Base-by-base conservation (phyloP, 1,140 invertebrate species). In the Leptopilina boulardi region DNA sequence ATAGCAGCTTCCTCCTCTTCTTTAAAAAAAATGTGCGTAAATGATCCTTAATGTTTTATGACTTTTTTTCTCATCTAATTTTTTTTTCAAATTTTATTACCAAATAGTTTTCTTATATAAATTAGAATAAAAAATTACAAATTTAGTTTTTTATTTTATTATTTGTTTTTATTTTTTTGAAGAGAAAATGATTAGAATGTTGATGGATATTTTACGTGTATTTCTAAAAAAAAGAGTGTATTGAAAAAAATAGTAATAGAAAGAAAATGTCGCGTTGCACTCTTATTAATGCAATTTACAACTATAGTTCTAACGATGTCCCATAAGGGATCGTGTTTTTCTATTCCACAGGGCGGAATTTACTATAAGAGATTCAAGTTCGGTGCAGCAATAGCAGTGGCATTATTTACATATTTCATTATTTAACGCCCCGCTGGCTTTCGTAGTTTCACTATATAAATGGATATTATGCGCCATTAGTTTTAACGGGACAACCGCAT, bases 351-450 rank as follows among this genome's bases (percentile, higher is more conserved):
- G 38, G 77, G 56, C 81, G 77, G 78, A 81, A 83, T 83, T 83
- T 83, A 81, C 80, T 80, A 9, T 38, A 38, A 44, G 74, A 66
- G 59, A 30, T 66, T 34, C 59, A 66, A 66, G 76, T 76, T 78
- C 74, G 74, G 76, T 72, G 66, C 76, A 73, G 71, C 71, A 74
- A 41, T 71, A 47, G 44, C 72, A 70, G 77, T 77, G 77, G 79
- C 77, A 81, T 81, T 83, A 83, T 83, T 83, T 83, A 83, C 82
- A 81, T 83, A 79, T 78, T 83, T 83, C 79, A 83, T 83, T 81
- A 81, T 83, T 83, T 81, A 78, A 80, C 71, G 70, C 77, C 73
- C 81, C 82, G 79, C 74, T 71, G 51, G 75, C 44, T 80, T n/a
- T 72, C 54, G 74, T 75, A 77, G 74, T 66, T 77, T 78, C 75